A percentile compares a stretch with the other conserved stretches of the same genome.
Conservation (phyloP, 2,888 invertebrate species). For the Philhelius pedissequus region DNA sequence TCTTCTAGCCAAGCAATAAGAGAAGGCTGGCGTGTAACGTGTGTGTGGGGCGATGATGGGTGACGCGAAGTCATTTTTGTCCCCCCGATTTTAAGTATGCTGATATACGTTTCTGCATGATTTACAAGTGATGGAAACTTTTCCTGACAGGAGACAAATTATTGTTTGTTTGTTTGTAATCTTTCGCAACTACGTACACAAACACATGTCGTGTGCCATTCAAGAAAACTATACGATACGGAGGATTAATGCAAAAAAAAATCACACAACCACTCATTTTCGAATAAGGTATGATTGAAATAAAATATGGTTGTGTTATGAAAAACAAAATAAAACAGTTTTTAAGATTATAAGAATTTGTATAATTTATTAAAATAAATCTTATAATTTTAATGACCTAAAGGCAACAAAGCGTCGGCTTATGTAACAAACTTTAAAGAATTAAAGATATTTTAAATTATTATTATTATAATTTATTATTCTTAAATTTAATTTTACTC, state of each 20-base stretch:
- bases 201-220: constrained; percentile 6
- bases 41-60: constrained; percentile 40
- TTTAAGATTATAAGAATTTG: too few species aligned
- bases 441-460: too few species aligned
- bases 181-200: constrained; percentile 42
- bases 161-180: constrained; percentile 46
- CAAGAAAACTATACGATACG: neutral
- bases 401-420: too few species aligned
- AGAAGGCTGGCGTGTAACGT: neutral
- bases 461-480: too few species aligned
- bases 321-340: too few species aligned
- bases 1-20: constrained; percentile 28
- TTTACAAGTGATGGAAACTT: constrained; percentile 59
- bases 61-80: constrained; percentile 33
- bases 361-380: too few species aligned
- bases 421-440: too few species aligned
- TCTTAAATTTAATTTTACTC: too few species aligned
- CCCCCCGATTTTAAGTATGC: constrained; percentile 15
- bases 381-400: too few species aligned
- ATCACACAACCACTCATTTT: neutral
- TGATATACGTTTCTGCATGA: constrained; percentile 33
- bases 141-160: constrained; percentile 65
- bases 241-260: neutral
- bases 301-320: too few species aligned
- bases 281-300: neutral